These are phyloP conservation scores for Lepus townsendii DNA, from an alignment of 2,797 vertebrate genomes.

Conservation along the genomic window DNA sequence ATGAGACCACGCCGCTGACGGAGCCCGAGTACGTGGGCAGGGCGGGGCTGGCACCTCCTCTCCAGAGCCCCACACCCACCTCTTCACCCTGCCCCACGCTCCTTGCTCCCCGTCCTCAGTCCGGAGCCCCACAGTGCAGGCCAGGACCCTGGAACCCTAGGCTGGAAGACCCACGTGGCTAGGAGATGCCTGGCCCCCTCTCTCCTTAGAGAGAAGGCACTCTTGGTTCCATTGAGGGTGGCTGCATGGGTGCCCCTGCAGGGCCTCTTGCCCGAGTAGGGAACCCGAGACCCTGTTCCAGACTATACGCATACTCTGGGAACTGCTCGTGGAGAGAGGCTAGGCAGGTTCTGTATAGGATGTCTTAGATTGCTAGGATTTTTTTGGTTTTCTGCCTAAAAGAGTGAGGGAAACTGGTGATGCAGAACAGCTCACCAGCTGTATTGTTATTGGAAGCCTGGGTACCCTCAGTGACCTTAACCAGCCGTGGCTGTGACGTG, in stretches of 20 bases:
- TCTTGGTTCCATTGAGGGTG: not conserved
- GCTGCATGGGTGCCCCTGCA: not conserved
- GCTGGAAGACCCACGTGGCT: not conserved
- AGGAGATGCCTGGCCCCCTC: not conserved
- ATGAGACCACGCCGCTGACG: slow-evolving; percentile 98
- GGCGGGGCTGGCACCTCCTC: not conserved
- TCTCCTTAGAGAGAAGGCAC: slow-evolving; percentile 25
- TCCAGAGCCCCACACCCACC: not conserved
- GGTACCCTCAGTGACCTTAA: not conserved
- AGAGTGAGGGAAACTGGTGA: not conserved
- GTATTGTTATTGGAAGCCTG: not conserved
- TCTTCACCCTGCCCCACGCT: not conserved
- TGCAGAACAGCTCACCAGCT: not conserved
- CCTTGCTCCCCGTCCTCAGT: not conserved
- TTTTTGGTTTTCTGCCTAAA: not conserved
- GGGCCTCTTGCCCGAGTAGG: not conserved
- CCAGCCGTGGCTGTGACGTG: not conserved
- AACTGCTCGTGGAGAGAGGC: not conserved
- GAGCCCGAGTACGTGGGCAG: slow-evolving; percentile 95
- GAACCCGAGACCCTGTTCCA: not conserved
- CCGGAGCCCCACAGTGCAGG: not conserved
- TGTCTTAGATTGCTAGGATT: not conserved
- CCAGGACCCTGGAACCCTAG: not conserved
- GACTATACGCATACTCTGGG: not conserved
- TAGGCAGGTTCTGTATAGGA: not conserved